These are phyloP conservation scores for Neosalanx taihuensis DNA, from an alignment of 2,797 vertebrate genomes.

Conservation along the genomic window DNA sequence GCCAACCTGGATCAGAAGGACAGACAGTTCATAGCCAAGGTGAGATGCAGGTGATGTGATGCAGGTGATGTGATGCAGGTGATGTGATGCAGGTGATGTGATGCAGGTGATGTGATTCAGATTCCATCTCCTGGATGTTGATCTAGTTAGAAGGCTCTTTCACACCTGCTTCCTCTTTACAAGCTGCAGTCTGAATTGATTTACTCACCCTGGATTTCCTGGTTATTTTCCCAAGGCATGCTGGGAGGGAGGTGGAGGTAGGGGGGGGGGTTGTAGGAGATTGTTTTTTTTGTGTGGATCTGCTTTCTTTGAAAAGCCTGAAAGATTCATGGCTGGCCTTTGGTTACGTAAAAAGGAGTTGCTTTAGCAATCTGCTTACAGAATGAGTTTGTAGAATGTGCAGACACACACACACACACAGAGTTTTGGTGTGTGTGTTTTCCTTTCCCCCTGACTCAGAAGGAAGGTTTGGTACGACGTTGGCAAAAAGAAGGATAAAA, in stretches of 20 bases:
- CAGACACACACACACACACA: slow-evolving; percentile 22
- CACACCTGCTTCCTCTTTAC: slow-evolving; percentile 21
- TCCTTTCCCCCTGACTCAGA: slow-evolving; percentile 50
- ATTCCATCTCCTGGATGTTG: neutral
- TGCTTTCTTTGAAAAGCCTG: slow-evolving; percentile 34
- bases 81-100: slow-evolving; percentile 11
- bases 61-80: neutral
- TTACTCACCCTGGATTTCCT: neutral
- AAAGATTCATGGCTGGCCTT: slow-evolving; percentile 60
- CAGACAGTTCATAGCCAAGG: slow-evolving; percentile 96
- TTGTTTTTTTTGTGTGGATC: neutral
- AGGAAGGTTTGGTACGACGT: slow-evolving; percentile 2
- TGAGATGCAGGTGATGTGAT: slow-evolving; percentile 57
- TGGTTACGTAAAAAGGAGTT: slow-evolving; percentile 67
- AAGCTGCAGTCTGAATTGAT: slow-evolving; percentile 18
- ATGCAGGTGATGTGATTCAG: slow-evolving; percentile 15
- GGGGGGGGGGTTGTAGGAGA: neutral
- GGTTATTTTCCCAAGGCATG: neutral
- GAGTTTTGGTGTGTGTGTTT: slow-evolving; percentile 31
- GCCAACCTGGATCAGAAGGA: slow-evolving; percentile 97
- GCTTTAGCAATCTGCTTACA: slow-evolving; percentile 64
- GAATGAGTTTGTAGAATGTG: slow-evolving; percentile 62
- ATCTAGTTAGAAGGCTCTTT: neutral
- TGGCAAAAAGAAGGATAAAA: slow-evolving; percentile 59
- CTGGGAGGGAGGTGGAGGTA: neutral